phyloP scores from a whole-genome alignment of 2,888 invertebrate species.

The Micropterix aruncella region DNA sequence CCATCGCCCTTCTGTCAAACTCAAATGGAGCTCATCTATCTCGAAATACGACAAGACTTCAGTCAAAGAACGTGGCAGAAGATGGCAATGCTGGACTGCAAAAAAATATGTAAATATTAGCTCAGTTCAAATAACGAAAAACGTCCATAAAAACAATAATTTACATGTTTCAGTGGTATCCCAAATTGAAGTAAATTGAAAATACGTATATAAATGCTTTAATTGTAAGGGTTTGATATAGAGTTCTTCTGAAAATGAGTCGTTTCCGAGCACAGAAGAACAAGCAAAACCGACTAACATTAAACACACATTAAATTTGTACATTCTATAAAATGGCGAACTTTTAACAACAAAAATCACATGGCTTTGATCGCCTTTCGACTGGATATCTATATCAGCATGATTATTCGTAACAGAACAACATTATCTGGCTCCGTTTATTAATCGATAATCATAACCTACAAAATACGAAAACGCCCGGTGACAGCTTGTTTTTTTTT shows the following conservation, averaged over 20 bases:
- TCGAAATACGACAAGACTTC: constrained; percentile 75
- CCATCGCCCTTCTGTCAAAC: constrained; percentile 91
- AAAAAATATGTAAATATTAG: constrained; percentile 10
- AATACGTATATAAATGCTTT: constrained; percentile 77
- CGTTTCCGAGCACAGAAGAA: too few species aligned
- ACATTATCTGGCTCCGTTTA: too few species aligned
- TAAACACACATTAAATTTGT: too few species aligned
- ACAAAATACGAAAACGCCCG: too few species aligned
- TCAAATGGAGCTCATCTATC: constrained; percentile 82
- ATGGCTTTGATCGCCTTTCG: too few species aligned
- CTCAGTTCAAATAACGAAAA: not conserved
- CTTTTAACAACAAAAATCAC: too few species aligned
- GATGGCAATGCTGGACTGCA: constrained; percentile 67
- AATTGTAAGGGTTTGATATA: constrained; percentile 71
- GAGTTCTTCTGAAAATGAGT: constrained; percentile 84
- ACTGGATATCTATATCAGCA: too few species aligned
- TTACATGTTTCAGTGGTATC: constrained; percentile 46
- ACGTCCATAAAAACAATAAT: constrained; percentile 17
- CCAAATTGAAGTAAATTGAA: constrained; percentile 82
- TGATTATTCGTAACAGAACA: too few species aligned
- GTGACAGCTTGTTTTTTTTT: too few species aligned
- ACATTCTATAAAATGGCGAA: too few species aligned
- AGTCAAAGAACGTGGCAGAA: constrained; percentile 79
- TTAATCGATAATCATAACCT: too few species aligned
- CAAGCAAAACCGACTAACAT: too few species aligned